Base-by-base conservation (phyloP, 2,113 vertebrate genomes). In the Ochotona princeps region DNA sequence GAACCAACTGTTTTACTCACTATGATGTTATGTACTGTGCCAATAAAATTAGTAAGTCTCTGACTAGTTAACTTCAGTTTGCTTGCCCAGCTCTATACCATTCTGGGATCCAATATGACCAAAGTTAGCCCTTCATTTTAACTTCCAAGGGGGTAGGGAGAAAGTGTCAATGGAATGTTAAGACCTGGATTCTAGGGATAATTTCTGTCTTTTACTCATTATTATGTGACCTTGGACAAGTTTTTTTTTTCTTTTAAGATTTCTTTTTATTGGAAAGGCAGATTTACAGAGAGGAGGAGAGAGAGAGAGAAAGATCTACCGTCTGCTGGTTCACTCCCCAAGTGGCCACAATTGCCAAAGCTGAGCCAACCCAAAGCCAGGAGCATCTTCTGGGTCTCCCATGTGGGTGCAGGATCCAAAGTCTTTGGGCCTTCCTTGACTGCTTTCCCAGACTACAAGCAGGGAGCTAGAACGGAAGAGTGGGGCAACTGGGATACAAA, bases 61-160 rank as follows among this genome's bases (percentile, higher is more conserved):
- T 26, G 4, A 18, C 60, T 23, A 67, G 26, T n/a, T 44, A 75
- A 18, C 32, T 44, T 81, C 49, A 79, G 26, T 84, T 76, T 47
- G 28, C 76, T 85, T 87, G 69, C 30, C 7, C 21, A 49, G 13
- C 28, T 72, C n/a, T 57, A n/a, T 82, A 12, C n/a, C 44, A 10
- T 14, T 61, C 15, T 2, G 12, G 18, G 23, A 21, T 57, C 21
- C 54, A 28, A 66, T 44, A 8, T 76, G 87, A 69, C 20, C 67
- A 49, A 73, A 67, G 17, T 57, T 74, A 83, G 15, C 61, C 32
- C 81, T 93, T 86, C 65, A 35, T 35, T 85, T 94, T 91, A 89
- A 65, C 54, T 76, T 92, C 1, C 38, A 44, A 54, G 63, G 32
- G 11, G 5, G 10, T 80, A 38, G 17, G 28, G 61, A 38, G 87